phyloP scores from a whole-genome alignment of 2,888 invertebrate genomes.

The Lissocephala sabroskyi region DNA sequence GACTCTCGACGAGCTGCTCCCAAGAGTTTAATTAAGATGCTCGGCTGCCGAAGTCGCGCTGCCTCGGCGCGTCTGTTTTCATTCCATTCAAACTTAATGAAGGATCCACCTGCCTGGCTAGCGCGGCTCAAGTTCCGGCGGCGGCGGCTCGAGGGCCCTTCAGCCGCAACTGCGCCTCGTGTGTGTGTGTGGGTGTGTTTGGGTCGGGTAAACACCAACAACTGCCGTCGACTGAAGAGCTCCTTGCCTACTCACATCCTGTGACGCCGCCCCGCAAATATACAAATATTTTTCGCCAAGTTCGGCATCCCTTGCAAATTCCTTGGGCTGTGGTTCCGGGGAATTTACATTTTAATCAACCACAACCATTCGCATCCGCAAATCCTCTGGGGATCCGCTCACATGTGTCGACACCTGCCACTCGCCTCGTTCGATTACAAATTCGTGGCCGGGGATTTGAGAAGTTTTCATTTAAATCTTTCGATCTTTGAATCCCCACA shows the following conservation, averaged over 20 bases:
- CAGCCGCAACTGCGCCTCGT: background rate
- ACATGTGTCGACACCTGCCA: background rate
- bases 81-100: slow-evolving; percentile 66
- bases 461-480: background rate
- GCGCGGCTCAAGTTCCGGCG: too few species aligned
- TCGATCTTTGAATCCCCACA: slow-evolving; percentile 23
- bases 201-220: too few species aligned
- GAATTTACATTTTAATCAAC: slow-evolving; percentile 61
- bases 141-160: slow-evolving; percentile 19
- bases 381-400: slow-evolving; percentile 43
- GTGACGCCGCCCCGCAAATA: too few species aligned
- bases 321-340: slow-evolving; percentile 15
- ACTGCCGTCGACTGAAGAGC: too few species aligned
- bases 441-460: slow-evolving; percentile 46
- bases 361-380: slow-evolving; percentile 30
- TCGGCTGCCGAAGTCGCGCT: slow-evolving; percentile 1
- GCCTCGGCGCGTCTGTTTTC: slow-evolving; percentile 37
- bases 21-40: slow-evolving; percentile 59
- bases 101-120: slow-evolving; percentile 29
- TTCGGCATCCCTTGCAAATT: too few species aligned
- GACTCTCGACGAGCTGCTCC: slow-evolving; percentile 31
- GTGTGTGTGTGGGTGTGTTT: background rate
- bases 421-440: slow-evolving; percentile 42
- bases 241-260: too few species aligned
- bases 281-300: too few species aligned